phyloP scores from a whole-genome alignment of 1,140 invertebrate genomes.

The Drosophila jambulina region DNA sequence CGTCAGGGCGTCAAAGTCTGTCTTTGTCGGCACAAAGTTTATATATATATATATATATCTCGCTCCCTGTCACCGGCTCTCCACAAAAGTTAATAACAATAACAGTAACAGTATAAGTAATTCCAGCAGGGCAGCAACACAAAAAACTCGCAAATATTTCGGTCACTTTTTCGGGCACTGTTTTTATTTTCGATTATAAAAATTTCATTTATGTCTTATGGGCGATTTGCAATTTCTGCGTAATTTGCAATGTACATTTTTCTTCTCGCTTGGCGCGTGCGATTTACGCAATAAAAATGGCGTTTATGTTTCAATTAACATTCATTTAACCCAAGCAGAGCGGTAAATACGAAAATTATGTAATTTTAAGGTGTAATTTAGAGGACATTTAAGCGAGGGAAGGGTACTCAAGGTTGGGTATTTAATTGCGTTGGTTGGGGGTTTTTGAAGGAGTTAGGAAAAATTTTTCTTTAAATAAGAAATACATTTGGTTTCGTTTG shows the following conservation, averaged over 20 bases:
- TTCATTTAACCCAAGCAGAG: slow-evolving; percentile 35
- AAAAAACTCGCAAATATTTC: slow-evolving; percentile 34
- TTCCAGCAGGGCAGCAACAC: slow-evolving; percentile 27
- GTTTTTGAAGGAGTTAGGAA: neutral
- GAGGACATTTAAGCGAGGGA: neutral
- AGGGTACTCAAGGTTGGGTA: neutral
- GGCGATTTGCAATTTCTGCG: slow-evolving; percentile 79
- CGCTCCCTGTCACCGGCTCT: slow-evolving; percentile 58
- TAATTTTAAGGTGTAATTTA: slow-evolving; percentile 34
- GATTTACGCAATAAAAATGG: slow-evolving; percentile 72
- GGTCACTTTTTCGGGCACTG: slow-evolving; percentile 41
- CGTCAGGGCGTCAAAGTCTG: slow-evolving; percentile 52
- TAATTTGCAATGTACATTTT: slow-evolving; percentile 56
- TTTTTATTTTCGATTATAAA: slow-evolving; percentile 73
- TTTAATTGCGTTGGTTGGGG: neutral
- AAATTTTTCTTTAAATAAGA: neutral
- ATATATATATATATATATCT: neutral
- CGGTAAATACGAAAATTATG: slow-evolving; percentile 38
- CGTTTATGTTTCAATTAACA: slow-evolving; percentile 78
- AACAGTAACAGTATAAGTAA: slow-evolving; percentile 70
- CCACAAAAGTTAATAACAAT: slow-evolving; percentile 69
- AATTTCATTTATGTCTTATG: slow-evolving; percentile 83
- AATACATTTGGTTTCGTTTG: neutral
- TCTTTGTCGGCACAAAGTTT: slow-evolving; percentile 51
- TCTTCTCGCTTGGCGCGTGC: slow-evolving; percentile 67